These are phyloP conservation scores for Octopus sinensis DNA, from an alignment of 1,140 invertebrate genomes.

Conservation along the genomic window DNA sequence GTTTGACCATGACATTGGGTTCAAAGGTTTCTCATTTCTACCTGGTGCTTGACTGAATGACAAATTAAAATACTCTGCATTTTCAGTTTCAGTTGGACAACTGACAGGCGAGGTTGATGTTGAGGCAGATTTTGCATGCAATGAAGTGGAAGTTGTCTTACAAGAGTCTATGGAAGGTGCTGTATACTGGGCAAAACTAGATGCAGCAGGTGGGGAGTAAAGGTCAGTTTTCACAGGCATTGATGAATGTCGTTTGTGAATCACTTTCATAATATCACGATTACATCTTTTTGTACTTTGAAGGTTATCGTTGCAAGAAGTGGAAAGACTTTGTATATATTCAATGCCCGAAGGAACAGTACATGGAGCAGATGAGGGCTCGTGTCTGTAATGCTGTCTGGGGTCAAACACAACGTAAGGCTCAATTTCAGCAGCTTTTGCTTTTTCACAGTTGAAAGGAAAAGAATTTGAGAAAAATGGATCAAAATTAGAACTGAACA, in stretches of 20 bases:
- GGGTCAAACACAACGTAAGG: slow-evolving; percentile 10
- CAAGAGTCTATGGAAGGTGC: not conserved
- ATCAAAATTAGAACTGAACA: slow-evolving; percentile 12
- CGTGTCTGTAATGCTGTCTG: not conserved
- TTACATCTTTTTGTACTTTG: slow-evolving; percentile 5
- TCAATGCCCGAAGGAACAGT: not conserved
- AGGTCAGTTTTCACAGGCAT: slow-evolving; percentile 5
- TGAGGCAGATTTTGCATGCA: not conserved
- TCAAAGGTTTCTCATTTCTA: no score
- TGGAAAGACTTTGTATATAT: not conserved
- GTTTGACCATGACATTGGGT: not conserved
- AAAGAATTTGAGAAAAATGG: slow-evolving; percentile 3
- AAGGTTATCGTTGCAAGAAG: not conserved
- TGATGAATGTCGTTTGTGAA: slow-evolving; percentile 1
- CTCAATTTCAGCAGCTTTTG: not conserved
- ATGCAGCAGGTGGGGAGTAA: not conserved
- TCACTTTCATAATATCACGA: not conserved
- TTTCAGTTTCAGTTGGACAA: not conserved
- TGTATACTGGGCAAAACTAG: not conserved
- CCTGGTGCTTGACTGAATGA: not conserved
- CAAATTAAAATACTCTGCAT: not conserved
- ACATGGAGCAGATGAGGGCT: not conserved
- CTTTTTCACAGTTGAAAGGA: not conserved
- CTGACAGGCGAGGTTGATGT: not conserved
- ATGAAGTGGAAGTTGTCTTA: not conserved